phyloP scores from a whole-genome alignment of 92 coral and sea anemone genomes.

The Parazoanthus darwini region DNA sequence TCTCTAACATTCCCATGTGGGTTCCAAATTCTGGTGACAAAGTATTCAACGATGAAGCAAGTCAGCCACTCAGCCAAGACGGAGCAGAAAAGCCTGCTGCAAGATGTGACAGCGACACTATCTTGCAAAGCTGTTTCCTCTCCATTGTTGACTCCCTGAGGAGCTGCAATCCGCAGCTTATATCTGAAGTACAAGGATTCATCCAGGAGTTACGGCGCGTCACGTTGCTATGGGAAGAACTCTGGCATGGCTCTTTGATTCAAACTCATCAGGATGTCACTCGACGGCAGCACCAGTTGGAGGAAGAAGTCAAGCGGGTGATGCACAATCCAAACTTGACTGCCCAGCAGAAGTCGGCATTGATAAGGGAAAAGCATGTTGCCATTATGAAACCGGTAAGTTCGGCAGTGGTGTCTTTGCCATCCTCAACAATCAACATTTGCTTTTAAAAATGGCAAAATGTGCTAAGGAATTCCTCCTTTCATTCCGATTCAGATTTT shows the following conservation, averaged over 20 bases:
- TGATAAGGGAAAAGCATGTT: constrained; percentile 89
- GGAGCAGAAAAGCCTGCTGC: constrained; percentile 43
- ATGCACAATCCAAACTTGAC: constrained; percentile 77
- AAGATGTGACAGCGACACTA: constrained; percentile 71
- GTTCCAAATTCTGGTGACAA: constrained; percentile 33
- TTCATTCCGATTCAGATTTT: background rate
- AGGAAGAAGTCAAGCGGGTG: constrained; percentile 95
- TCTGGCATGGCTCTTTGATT: constrained; percentile 96
- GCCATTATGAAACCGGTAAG: constrained; percentile 99
- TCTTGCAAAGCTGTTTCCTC: constrained; percentile 82
- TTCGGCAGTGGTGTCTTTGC: constrained; percentile 1
- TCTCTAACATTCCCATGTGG: constrained; percentile 38
- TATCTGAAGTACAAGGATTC: constrained; percentile 89
- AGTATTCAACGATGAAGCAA: constrained; percentile 2
- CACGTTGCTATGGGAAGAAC: constrained; percentile 95
- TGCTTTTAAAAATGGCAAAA: background rate
- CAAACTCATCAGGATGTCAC: constrained; percentile 96
- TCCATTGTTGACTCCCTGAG: constrained; percentile 92
- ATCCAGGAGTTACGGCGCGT: constrained; percentile 91
- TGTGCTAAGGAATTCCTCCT: background rate
- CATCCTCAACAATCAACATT: background rate
- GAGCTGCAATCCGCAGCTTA: constrained; percentile 76
- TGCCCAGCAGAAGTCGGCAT: constrained; percentile 79
- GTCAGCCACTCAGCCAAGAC: constrained; percentile 22
- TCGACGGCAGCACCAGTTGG: constrained; percentile 89